phyloP scores from a whole-genome alignment of 35 echinoderm and acorn worm genomes.

The Nesometra sesokonis region DNA sequence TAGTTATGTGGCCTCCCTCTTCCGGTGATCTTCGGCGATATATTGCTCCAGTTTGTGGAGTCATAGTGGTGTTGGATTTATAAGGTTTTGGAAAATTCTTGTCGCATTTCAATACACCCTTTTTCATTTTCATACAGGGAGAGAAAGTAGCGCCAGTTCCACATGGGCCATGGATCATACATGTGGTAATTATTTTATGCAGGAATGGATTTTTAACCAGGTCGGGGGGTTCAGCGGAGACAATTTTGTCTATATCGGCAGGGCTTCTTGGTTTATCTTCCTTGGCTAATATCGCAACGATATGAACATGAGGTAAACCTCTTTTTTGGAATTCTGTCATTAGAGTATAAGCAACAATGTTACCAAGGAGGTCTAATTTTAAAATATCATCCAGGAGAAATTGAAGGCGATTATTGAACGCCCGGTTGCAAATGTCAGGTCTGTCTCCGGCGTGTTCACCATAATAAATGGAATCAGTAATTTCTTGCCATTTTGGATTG shows the following conservation, averaged over 20 bases:
- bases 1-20: too few species aligned
- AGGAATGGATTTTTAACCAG: background rate
- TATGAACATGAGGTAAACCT: background rate
- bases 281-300: background rate
- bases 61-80: too few species aligned
- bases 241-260: background rate
- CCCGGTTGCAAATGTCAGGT: background rate
- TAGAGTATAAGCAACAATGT: background rate
- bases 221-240: background rate
- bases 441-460: slow-evolving; percentile 1
- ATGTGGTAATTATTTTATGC: background rate
- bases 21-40: too few species aligned
- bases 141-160: background rate
- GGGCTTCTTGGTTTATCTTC: background rate
- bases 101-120: too few species aligned
- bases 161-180: slow-evolving; percentile 2
- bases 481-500: slow-evolving; percentile 25
- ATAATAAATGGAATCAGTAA: background rate
- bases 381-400: background rate
- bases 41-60: too few species aligned
- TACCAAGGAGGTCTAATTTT: background rate
- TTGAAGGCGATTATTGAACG: background rate
- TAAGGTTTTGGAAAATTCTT: too few species aligned
- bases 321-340: background rate
- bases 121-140: background rate